Percentiles rank a stretch among this genome's conserved stretches.
These are phyloP conservation scores for Syndactyla subalaris DNA, from an alignment of 2,797 vertebrate species.

Conservation along the genomic window DNA sequence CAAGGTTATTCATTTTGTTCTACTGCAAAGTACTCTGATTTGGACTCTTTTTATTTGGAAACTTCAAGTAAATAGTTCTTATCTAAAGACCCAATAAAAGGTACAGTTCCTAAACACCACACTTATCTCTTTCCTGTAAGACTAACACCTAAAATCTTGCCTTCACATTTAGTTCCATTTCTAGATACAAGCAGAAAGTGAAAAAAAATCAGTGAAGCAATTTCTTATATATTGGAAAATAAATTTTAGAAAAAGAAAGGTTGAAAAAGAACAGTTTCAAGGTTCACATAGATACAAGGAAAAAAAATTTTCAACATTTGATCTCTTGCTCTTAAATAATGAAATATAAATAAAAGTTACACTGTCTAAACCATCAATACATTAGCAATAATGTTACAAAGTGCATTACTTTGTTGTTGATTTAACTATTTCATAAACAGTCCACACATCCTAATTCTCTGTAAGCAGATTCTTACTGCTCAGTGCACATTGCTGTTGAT, in stretches of 20 bases:
- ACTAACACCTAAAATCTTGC: background rate
- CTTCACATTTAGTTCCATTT: background rate
- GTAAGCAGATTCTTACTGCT: background rate
- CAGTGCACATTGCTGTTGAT: background rate
- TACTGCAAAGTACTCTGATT: background rate
- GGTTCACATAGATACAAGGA: background rate
- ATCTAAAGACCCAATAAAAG: background rate
- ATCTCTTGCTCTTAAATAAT: background rate
- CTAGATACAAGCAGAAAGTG: background rate
- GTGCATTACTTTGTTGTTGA: background rate
- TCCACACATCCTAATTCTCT: background rate
- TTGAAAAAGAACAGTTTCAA: background rate
- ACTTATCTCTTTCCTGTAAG: background rate
- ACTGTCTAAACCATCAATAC: background rate
- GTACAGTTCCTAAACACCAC: background rate
- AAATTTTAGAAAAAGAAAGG: background rate
- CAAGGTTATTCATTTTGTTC: background rate
- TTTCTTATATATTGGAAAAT: background rate
- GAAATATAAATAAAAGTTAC: background rate
- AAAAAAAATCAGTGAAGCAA: background rate
- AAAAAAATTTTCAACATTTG: background rate
- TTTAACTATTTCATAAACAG: background rate
- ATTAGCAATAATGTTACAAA: background rate
- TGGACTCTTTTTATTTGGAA: background rate
- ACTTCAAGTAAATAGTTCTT: background rate